These are phyloP conservation scores for Plebejus melissa DNA, from an alignment of 2,888 invertebrate genomes.

Conservation along the genomic window DNA sequence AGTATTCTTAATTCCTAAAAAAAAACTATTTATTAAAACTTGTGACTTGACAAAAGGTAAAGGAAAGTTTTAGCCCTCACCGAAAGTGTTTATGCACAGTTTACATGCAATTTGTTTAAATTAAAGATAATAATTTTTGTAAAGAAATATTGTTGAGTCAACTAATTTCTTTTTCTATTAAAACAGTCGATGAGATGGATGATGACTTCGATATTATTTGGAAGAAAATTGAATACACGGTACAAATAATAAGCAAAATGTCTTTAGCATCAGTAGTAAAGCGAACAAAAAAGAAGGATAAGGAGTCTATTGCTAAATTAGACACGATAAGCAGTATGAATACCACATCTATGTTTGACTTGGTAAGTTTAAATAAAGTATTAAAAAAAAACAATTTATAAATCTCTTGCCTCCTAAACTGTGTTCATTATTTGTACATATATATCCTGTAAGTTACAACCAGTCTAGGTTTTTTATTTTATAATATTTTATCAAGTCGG, in stretches of 20 bases:
- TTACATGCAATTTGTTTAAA: background rate
- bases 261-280: slow-evolving; percentile 60
- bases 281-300: slow-evolving; percentile 54
- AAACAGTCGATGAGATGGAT: slow-evolving; percentile 45
- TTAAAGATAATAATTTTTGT: too few relatives aligned
- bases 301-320: background rate
- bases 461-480: background rate
- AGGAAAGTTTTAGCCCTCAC: too few relatives aligned
- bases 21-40: background rate
- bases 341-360: background rate
- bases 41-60: too few relatives aligned
- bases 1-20: background rate
- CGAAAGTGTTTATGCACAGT: background rate
- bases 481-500: background rate
- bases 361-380: background rate
- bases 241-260: slow-evolving; percentile 48
- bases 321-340: background rate
- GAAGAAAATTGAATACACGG: slow-evolving; percentile 56
- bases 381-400: too few relatives aligned
- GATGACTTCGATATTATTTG: slow-evolving; percentile 56
- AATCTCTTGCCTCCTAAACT: too few relatives aligned
- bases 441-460: background rate
- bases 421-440: too few relatives aligned
- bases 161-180: slow-evolving; percentile 37
- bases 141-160: background rate